These are phyloP conservation scores for Macroglossus sobrinus DNA, from an alignment of 2,113 vertebrate genomes.

Conservation along the genomic window DNA sequence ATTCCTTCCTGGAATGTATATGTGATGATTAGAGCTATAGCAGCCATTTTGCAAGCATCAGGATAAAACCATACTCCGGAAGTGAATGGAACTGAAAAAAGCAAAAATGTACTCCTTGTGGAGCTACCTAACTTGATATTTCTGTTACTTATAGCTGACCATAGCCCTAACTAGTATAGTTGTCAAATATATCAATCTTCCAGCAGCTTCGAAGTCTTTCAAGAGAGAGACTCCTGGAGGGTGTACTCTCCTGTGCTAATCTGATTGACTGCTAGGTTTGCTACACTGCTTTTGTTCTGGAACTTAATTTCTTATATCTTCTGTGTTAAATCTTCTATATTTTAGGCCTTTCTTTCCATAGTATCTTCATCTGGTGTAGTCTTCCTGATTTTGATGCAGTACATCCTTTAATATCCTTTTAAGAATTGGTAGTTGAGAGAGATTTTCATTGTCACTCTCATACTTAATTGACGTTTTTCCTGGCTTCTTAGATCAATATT, in stretches of 20 bases:
- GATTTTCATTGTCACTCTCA: not conserved
- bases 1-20: not conserved
- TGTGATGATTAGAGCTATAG: not conserved
- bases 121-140: not conserved
- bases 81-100: not conserved
- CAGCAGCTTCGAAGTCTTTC: not conserved
- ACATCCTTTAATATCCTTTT: not conserved
- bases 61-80: not conserved
- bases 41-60: not conserved
- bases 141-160: not conserved
- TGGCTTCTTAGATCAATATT: not conserved
- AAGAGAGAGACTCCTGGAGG: not conserved
- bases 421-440: not conserved
- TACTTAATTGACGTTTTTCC: not conserved
- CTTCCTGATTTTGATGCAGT: not conserved
- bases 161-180: not conserved
- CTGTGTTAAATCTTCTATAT: not conserved
- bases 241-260: not conserved
- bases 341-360: not conserved
- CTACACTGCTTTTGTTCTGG: not conserved
- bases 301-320: not conserved
- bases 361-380: not conserved
- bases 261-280: not conserved
- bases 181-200: not conserved
- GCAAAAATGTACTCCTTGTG: not conserved